Base-by-base conservation (phyloP, 2,113 vertebrate species). In the Heterocephalus glaber region DNA sequence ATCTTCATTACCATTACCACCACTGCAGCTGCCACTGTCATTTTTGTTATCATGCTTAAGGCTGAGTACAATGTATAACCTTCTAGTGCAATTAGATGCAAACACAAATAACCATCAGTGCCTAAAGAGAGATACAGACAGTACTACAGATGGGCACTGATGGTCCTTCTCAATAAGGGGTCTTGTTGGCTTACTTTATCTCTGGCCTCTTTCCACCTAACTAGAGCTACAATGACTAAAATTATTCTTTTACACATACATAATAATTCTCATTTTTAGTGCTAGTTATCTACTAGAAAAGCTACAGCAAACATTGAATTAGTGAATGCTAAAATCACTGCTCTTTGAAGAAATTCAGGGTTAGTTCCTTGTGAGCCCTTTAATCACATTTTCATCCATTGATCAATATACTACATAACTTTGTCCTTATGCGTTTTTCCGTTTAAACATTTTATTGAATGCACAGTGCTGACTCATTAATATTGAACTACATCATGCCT, bases 361-460 rank as follows among this genome's bases (percentile, higher is more conserved):
- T 72, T 86, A 60, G 8, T 41, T 76, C 80, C 38, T 60, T 79
- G 28, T 77, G 12, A 86, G 28, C 4, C 2, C 66, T 60, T 44
- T 65, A 35, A 54, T 65, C 60, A 86, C 22, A 60, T 66, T 96
- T 89, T 89, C 47, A 38, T 60, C 58, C 85, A 89, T 1, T 61
- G 35, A 52, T 89, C 58, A 86, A 20, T 93, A 65, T 8, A 86
- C 90, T 58, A 86, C 7, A 74, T 79, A 86, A 86, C 30, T 49
- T 89, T 80, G 26, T 90, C 95, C 12, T 90, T 83, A 79, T 28
- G 19, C 13, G 0, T 86, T 81, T 82, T 96, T 89, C 77, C 76
- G 63, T 92, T 95, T 95, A 89, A 92, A 95, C 4, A 79, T 49
- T 49, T 92, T 81, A 95, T 38, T 95, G 72, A 83, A 83, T 12